Evolutionary conservation across 2,888 invertebrate genomes (phyloP).

Genomic region (Encarsia formosa): DNA sequence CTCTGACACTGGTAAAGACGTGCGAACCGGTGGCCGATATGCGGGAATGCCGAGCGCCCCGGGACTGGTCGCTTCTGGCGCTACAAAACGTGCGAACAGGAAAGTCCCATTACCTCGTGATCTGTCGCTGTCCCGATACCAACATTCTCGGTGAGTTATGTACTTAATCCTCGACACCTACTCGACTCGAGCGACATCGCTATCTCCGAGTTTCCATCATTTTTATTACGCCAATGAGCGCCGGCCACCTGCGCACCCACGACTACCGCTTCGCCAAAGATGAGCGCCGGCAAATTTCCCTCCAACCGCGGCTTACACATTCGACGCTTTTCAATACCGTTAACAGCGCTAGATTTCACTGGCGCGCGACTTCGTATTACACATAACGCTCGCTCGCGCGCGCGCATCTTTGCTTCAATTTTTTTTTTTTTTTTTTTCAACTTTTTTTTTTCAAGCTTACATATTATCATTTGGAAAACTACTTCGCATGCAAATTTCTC

Average conservation of each 20-base stretch:
- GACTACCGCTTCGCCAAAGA: not conserved
- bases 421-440: no score
- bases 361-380: conserved; percentile 1
- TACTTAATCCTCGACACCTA: not conserved
- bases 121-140: conserved; percentile 83
- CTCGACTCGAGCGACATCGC: not conserved
- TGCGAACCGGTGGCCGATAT: conserved; percentile 90
- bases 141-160: conserved; percentile 72
- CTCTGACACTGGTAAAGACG: conserved; percentile 86
- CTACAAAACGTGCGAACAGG: conserved; percentile 88
- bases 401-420: no score
- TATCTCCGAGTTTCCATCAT: no score
- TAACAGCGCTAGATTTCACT: conserved; percentile 17
- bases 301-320: no score
- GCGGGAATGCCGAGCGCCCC: conserved; percentile 80
- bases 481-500: no score
- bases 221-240: no score
- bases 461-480: no score
- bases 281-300: conserved; percentile 21
- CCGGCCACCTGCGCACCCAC: no score
- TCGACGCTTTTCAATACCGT: conserved; percentile 15
- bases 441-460: no score
- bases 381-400: not conserved
- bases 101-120: conserved; percentile 89
- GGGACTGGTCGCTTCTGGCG: conserved; percentile 88